Evolutionary conservation across 2,888 invertebrate species (phyloP), one percentile per base, ranked within the genome.

Genomic region (Sericinus montela): DNA sequence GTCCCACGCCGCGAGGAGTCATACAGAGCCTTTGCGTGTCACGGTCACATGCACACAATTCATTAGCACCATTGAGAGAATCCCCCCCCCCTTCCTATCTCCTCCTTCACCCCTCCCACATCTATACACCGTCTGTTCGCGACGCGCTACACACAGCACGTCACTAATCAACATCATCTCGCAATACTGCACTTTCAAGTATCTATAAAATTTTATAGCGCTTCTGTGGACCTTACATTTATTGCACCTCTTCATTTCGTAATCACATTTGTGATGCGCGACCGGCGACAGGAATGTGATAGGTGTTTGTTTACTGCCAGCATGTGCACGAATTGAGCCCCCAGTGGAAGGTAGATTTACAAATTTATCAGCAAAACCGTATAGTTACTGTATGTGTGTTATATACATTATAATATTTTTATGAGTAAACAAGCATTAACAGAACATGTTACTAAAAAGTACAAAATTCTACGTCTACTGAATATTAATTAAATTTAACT

Each of bases 1-100:
- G 11, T 32, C 32, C 5, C n/a, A 32, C 5, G 11, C 3, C 30
- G 11, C 30, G n/a, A n/a, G 30, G 11, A 1, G 30, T n/a, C n/a
- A 6, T 6, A 30, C 30, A 11, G 11, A 32, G 32, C 11, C 32
- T 11, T n/a, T 7, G 16, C 39, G 28, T 46, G 46, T 46, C 46
- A 46, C 39, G 46, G 46, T 34, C 39, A 34, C 46, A 25, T 13
- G 32, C 4, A 8, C 40, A 10, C 35, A 15, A 41, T 36, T 36
- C 40, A 41, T 41, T 41, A 41, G 47, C 47, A 36, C 40, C 41
- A 28, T 39, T 35, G 41, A 35, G 35, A 35, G 47, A 47, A 41
- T 7, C 7, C 19, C 15, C 34, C 15, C 14, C 9, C 13, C n/a
- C 38, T 15, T 32, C 40, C 4, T 6, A 25, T 1, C 38, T 6